These are phyloP conservation scores for Puma concolor DNA, from an alignment of 2,113 vertebrate species.

Conservation along the genomic window DNA sequence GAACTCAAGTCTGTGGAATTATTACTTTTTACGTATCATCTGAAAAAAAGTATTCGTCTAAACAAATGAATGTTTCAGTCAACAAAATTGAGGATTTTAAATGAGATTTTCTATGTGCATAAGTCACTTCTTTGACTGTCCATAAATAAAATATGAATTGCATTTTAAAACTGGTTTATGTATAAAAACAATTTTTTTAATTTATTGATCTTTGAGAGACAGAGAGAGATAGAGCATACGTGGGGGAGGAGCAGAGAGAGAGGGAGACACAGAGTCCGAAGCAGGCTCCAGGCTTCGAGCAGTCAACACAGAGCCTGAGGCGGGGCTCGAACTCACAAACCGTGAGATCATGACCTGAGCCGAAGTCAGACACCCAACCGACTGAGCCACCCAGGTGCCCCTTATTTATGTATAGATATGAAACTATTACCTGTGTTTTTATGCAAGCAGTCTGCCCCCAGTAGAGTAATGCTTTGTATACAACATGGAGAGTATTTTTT, in stretches of 20 bases:
- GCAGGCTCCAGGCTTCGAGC: too few species aligned
- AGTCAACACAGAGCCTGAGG: too few species aligned
- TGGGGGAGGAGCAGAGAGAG: too few species aligned
- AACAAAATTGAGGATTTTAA: slow-evolving; percentile 29
- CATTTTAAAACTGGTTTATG: slow-evolving; percentile 10
- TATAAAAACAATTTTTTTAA: background rate
- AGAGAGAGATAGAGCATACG: too few species aligned
- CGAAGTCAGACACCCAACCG: too few species aligned
- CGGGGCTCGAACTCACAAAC: too few species aligned
- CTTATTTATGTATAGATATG: background rate
- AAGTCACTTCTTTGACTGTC: background rate
- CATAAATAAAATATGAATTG: slow-evolving; percentile 28
- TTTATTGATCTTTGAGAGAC: too few species aligned
- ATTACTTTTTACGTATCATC: background rate
- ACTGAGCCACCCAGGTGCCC: too few species aligned
- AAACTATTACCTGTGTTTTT: slow-evolving; percentile 38
- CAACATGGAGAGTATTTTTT: background rate
- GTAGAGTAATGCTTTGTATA: background rate
- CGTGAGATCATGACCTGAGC: too few species aligned
- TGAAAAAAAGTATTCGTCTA: background rate
- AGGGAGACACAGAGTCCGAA: too few species aligned
- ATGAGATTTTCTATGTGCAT: background rate
- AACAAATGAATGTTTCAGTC: background rate
- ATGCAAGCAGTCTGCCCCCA: background rate
- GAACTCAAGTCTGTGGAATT: background rate